Conservation (phyloP, 2,888 invertebrate species). For the Coenonympha glycerion region DNA sequence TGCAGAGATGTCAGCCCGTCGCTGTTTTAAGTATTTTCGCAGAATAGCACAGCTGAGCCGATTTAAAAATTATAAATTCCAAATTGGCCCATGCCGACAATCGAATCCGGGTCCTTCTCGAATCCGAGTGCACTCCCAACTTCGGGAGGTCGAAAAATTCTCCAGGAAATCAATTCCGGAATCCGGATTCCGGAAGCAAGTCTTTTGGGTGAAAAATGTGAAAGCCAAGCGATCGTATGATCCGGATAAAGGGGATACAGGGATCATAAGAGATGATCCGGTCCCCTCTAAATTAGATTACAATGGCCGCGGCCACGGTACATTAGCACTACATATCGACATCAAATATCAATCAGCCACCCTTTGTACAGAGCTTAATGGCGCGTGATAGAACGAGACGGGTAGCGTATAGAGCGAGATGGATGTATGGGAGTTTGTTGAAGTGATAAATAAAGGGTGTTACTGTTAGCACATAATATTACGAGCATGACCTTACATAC, state of each 20-base stretch:
- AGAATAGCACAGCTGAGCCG: too few relatives aligned
- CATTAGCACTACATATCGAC: constrained; percentile 44
- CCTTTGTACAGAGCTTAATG: constrained; percentile 39
- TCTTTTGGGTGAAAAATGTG: background rate
- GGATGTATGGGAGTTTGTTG: background rate
- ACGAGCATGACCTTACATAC: too few relatives aligned
- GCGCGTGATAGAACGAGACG: constrained; percentile 33
- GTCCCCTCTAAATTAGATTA: constrained; percentile 31
- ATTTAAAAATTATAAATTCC: too few relatives aligned
- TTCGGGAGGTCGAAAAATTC: too few relatives aligned
- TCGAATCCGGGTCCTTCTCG: too few relatives aligned
- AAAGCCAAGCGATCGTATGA: constrained; percentile 9
- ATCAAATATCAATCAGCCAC: constrained; percentile 49
- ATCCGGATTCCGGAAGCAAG: background rate
- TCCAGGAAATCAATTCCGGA: too few relatives aligned
- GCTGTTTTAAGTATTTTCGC: too few relatives aligned
- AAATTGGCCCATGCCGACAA: too few relatives aligned
- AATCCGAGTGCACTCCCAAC: too few relatives aligned
- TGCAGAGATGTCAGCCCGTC: too few relatives aligned
- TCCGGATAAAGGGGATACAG: constrained; percentile 2
- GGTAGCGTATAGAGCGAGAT: background rate
- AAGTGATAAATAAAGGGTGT: constrained; percentile 1
- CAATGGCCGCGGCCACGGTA: constrained; percentile 36
- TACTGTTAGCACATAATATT: background rate
- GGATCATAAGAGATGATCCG: constrained; percentile 1